These are phyloP conservation scores for Semotilus atromaculatus DNA, from an alignment of 2,797 vertebrate genomes.

Conservation along the genomic window DNA sequence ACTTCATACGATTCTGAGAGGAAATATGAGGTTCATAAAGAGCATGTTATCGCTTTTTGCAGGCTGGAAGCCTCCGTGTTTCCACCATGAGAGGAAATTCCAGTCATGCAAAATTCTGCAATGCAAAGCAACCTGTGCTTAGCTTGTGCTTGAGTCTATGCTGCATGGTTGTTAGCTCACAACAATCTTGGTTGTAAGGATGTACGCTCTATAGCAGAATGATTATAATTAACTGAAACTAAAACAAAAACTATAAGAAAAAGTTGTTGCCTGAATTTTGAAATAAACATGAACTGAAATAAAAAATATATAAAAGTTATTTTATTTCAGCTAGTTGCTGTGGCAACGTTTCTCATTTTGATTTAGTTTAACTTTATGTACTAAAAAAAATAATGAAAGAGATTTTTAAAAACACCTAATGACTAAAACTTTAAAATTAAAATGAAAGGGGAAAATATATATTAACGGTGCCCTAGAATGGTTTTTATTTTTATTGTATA, in stretches of 20 bases:
- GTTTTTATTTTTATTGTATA: too few relatives aligned
- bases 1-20: not conserved
- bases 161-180: not conserved
- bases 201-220: not conserved
- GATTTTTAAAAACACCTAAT: not conserved
- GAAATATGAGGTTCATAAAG: constrained; percentile 46
- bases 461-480: too few relatives aligned
- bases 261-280: not conserved
- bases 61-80: constrained; percentile 46
- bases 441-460: too few relatives aligned
- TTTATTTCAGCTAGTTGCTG: not conserved
- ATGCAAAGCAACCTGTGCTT: constrained; percentile 50
- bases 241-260: not conserved
- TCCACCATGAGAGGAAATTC: constrained; percentile 57
- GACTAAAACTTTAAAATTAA: not conserved
- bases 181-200: not conserved
- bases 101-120: constrained; percentile 53
- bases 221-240: not conserved
- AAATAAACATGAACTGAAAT: not conserved
- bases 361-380: not conserved
- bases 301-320: not conserved
- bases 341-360: not conserved
- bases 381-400: not conserved
- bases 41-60: constrained; percentile 44
- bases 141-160: not conserved